Base-by-base conservation (phyloP, 2,888 invertebrate genomes). In the Mellilla xanthometata region DNA sequence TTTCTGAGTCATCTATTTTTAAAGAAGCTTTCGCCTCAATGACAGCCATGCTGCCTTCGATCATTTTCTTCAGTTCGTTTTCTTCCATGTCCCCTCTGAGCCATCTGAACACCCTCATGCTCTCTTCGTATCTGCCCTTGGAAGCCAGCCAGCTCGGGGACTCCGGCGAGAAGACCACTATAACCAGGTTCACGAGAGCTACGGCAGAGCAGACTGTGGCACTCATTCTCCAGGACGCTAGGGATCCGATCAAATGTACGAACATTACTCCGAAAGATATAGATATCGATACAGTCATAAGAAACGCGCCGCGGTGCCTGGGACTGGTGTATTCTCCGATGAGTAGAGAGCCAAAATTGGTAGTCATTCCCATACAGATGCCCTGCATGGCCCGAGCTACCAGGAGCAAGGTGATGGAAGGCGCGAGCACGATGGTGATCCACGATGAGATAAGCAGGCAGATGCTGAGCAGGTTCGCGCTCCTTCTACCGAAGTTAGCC, bases 131-230 rank as follows among this genome's bases (percentile, higher is more conserved):
- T 13, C 82, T 81, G 0, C 91, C 91, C 52, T 91, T 91, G 13
- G 90, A 85, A 0, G 92, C 83, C 23, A 94, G 63, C 93, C 93
- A 94, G 47, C 89, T 88, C 0, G 93, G 94, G 0, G 93, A 91
- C 74, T 94, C 94, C 0, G 92, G 93, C 0, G 84, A 81, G 31
- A 67, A 71, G 6, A 76, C 55, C 0, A 81, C 75, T 15, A 82
- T 73, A 1, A 79, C 23, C 12, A 92, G 65, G 19, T 91, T 84
- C 2, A 83, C 54, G 2, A 91, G 61, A 0, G 90, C 85, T 12
- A 91, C 66, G 2, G 69, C 47, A 0, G 83, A 80, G 40, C 89
- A 88, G 2, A 92, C 66, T 1, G 91, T 62, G 0, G 92, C 91
- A 1, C 91, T 86, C 0, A 68, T 68, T 58, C 90, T 79, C 93